Percentiles rank a stretch among this genome's conserved stretches.
Evolutionary conservation across 2,888 invertebrate genomes (phyloP).

Genomic region (Arctia plantaginis): DNA sequence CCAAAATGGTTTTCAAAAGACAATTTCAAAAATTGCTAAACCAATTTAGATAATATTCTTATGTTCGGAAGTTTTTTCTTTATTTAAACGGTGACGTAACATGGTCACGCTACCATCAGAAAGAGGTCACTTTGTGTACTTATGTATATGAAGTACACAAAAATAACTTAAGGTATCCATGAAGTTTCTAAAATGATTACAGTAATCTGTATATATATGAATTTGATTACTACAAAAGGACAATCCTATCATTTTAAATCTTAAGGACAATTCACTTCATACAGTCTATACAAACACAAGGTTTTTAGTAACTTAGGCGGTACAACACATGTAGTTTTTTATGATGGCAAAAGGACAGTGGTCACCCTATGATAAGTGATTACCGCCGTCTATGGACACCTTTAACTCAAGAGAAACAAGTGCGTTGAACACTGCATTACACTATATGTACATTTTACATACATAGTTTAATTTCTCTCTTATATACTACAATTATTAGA

Average conservation of each 20-base stretch:
- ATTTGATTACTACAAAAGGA: too few species aligned
- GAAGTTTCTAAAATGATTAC: not conserved
- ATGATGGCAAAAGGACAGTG: too few species aligned
- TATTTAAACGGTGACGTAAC: conserved; percentile 29
- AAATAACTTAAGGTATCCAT: not conserved
- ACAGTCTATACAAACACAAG: too few species aligned
- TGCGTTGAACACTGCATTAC: too few species aligned
- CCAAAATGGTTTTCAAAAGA: conserved; percentile 20
- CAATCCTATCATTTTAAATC: too few species aligned
- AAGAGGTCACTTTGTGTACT: conserved; percentile 15
- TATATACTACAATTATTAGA: too few species aligned
- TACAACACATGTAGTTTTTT: not conserved
- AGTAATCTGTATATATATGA: not conserved
- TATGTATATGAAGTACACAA: not conserved
- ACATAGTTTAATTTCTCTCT: too few species aligned
- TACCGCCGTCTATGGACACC: too few species aligned
- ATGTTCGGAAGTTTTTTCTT: conserved; percentile 26
- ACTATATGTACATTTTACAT: too few species aligned
- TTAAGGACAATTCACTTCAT: not conserved
- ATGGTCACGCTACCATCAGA: conserved; percentile 44
- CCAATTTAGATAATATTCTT: conserved; percentile 44
- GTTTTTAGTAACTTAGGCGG: too few species aligned
- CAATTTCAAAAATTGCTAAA: conserved; percentile 39
- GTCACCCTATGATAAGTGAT: too few species aligned
- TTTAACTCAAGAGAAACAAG: too few species aligned